phyloP scores from a whole-genome alignment of 2,797 vertebrate species.

The Phoebastria nigripes region DNA sequence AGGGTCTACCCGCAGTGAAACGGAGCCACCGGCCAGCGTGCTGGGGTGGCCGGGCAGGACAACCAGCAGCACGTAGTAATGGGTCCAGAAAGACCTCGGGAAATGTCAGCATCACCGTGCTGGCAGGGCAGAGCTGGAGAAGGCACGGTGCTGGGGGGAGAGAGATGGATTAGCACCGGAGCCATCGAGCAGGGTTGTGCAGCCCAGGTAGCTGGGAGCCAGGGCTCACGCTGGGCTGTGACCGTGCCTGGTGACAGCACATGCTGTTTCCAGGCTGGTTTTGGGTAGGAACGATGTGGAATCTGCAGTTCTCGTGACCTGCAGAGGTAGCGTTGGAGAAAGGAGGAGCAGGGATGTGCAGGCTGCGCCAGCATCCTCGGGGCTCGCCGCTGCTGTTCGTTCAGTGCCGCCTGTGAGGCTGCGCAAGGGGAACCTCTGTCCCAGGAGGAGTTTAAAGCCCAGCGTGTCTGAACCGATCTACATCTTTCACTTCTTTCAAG shows the following conservation, averaged over 20 bases:
- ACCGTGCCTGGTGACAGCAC: accelerated
- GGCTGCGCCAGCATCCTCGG: accelerated
- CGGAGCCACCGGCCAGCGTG: accelerated
- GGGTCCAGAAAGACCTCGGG: not conserved
- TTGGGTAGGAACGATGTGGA: not conserved
- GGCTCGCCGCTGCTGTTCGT: accelerated
- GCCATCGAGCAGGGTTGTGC: not conserved
- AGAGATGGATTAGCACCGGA: accelerated
- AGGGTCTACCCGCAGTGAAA: not conserved
- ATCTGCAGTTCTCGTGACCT: not conserved
- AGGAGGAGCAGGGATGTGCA: not conserved
- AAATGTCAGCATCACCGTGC: not conserved
- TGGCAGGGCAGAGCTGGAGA: not conserved
- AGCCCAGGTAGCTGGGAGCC: not conserved
- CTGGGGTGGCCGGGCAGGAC: not conserved
- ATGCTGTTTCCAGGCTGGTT: not conserved
- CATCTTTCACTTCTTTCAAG: not conserved
- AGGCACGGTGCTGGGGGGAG: not conserved
- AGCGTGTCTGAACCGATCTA: not conserved
- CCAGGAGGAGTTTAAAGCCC: not conserved
- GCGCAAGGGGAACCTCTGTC: not conserved
- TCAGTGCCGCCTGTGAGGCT: not conserved
- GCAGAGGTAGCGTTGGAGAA: not conserved
- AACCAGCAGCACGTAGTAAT: accelerated
- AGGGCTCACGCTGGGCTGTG: not conserved